Evolutionary conservation across 2,888 invertebrate species (phyloP).

Genomic region (Meloe dianella): DNA sequence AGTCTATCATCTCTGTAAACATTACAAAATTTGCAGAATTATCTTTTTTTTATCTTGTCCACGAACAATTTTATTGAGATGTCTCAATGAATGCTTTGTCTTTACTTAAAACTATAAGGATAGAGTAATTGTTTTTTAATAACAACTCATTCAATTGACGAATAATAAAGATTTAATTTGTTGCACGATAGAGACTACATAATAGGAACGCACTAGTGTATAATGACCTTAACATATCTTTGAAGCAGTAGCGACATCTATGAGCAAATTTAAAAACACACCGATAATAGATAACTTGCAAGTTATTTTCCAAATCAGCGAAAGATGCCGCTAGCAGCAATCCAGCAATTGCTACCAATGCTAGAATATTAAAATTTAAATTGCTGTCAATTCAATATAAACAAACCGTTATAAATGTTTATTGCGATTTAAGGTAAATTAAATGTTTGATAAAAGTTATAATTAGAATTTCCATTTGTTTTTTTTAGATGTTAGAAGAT

Average conservation of each 20-base stretch:
- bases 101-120: too few relatives aligned
- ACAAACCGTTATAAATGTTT: background rate
- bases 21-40: too few relatives aligned
- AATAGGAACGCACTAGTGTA: too few relatives aligned
- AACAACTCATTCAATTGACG: too few relatives aligned
- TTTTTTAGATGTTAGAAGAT: constrained; percentile 38
- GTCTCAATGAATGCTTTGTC: too few relatives aligned
- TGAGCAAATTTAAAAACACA: background rate
- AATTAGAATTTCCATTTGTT: background rate
- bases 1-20: too few relatives aligned
- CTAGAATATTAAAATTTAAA: background rate
- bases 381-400: background rate
- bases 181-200: too few relatives aligned
- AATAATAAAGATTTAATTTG: too few relatives aligned
- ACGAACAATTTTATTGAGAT: too few relatives aligned
- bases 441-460: background rate
- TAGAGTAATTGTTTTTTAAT: too few relatives aligned
- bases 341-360: background rate
- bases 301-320: background rate
- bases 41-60: too few relatives aligned
- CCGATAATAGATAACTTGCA: background rate
- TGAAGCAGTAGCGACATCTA: background rate
- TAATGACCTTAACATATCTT: too few relatives aligned
- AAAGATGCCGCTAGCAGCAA: background rate
- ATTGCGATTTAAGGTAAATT: background rate